Base-by-base conservation (phyloP, 2,797 vertebrate genomes). In the Enteromius thamalakanensis region DNA sequence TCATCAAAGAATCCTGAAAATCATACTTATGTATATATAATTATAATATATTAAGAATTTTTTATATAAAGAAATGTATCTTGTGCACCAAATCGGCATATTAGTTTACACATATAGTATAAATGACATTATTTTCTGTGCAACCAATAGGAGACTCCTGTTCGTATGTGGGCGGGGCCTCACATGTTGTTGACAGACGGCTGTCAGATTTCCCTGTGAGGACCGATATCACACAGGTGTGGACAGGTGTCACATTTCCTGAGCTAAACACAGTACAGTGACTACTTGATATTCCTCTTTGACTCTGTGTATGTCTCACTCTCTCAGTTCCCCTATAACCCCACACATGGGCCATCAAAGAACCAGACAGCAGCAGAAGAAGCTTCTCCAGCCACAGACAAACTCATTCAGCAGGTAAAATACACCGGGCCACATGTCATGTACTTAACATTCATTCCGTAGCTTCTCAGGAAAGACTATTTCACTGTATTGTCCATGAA, bases 331-430 rank as follows among this genome's bases (percentile, higher is more conserved):
- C 92, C 93, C 6, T 93, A 92, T 76, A 86, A 91, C 2, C 91
- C 90, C 0, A 81, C 83, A 40, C 83, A 86, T 40, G 80, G 62
- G 29, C 88, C 91, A 74, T 86, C 83, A 76, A 84, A 84, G 85
- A 90, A 87, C 62, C 89, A 79, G 84, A 89, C 32, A 67, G 65
- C 58, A 83, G 70, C 37, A 49, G 14, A 34, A 11, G 77, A 29
- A 47, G 60, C 55, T 55, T 9, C 87, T 0, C 88, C 92, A 2
- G 95, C 95, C 26, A 94, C 94, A 0, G 93, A 95, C 88, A 92
- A 91, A 84, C 94, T 98, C 19, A 93, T 97, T 79, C 94, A 94
- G 64, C 92, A 98, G 95, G 97, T 98, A 87, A 93, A 90, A 9
- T 21, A 40, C 29, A 53, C 45, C 82, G 40, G 51, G 65, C 74